Evolutionary conservation across 2,888 invertebrate genomes (phyloP), one percentile per base, ranked within the genome.

Genomic region (Tyria jacobaeae): DNA sequence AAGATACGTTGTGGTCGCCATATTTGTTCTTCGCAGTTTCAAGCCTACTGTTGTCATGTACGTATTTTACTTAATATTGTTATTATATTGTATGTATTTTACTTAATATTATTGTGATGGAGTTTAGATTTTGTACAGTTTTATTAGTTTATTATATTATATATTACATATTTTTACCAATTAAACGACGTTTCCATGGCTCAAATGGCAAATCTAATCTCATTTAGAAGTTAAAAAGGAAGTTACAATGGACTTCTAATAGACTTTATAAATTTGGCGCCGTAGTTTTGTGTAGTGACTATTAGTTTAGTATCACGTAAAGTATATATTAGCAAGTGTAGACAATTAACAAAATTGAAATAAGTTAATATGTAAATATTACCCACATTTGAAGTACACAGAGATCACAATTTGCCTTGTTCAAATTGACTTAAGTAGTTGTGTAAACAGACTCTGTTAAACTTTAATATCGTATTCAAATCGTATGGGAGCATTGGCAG

Each of bases 41-140:
- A 88, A 94, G 57, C 92, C 94, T 15, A 62, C 83, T 1, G 61
- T 85, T 31, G 75, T 93, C 39, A 94, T 91, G 94, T 94, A 83
- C 79, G 91, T 84, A 67, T 52, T 1, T 31, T 31, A 6, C n/a
- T 6, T 31, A 31, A 31, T 31, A 31, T 39, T 15, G 10, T 24
- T 12, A 24, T 10, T 10, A 4, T 39, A n/a, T 39, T 35, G 12
- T 35, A 14, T 2, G 27, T 35, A 14, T 35, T 35, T 7, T 17
- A 41, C 24, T 47, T n/a, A 5, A 7, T n/a, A 9, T 47, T 47
- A 24, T 3, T 47, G 21, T 21, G 21, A 31, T 44, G 21, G 0
- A 44, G 15, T 15, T 7, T 1, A 37, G 5, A 15, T 37, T 37
- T 14, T 37, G 37, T 15, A 15, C 15, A 37, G 37, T 37, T 15